Percentiles rank a stretch among this genome's conserved stretches.
These are phyloP conservation scores for Toxotes lorentzi DNA, from an alignment of 2,797 vertebrate genomes.

Conservation along the genomic window DNA sequence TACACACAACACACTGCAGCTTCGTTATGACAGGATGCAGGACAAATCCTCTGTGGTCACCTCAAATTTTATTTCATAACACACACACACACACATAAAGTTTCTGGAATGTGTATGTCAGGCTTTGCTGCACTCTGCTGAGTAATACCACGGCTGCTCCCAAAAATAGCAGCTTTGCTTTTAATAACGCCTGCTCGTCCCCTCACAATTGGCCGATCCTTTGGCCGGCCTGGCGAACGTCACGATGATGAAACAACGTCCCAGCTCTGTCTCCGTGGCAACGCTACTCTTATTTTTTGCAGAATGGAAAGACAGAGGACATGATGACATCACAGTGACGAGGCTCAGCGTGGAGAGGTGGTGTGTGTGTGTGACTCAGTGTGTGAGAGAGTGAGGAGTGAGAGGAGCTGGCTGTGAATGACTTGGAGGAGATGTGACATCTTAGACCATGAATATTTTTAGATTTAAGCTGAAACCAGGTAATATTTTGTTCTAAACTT, in stretches of 20 bases:
- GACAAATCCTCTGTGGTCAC: conserved; percentile 42
- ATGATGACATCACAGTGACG: conserved; percentile 60
- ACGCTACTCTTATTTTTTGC: conserved; percentile 55
- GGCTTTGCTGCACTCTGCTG: conserved; percentile 71
- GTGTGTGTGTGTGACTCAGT: conserved; percentile 38
- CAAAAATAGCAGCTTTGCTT: conserved; percentile 78
- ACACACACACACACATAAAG: conserved; percentile 28
- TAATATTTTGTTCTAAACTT: background rate
- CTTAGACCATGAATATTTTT: conserved; percentile 9
- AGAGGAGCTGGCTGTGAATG: conserved; percentile 30
- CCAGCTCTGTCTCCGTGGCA: conserved; percentile 68
- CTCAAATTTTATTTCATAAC: conserved; percentile 41
- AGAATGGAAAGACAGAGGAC: conserved; percentile 55
- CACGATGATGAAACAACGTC: conserved; percentile 41
- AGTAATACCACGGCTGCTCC: conserved; percentile 66
- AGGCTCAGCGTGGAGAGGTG: background rate
- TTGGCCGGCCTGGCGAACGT: conserved; percentile 47
- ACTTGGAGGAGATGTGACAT: conserved; percentile 40
- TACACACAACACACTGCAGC: conserved; percentile 8
- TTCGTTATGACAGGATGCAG: conserved; percentile 33
- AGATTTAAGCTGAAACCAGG: conserved; percentile 10
- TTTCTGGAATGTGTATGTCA: conserved; percentile 40
- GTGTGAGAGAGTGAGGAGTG: conserved; percentile 16
- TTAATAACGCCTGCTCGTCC: conserved; percentile 54
- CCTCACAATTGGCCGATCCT: conserved; percentile 66